phyloP scores from a whole-genome alignment of 2,888 invertebrate species.

The Tuberolachnus salignus region DNA sequence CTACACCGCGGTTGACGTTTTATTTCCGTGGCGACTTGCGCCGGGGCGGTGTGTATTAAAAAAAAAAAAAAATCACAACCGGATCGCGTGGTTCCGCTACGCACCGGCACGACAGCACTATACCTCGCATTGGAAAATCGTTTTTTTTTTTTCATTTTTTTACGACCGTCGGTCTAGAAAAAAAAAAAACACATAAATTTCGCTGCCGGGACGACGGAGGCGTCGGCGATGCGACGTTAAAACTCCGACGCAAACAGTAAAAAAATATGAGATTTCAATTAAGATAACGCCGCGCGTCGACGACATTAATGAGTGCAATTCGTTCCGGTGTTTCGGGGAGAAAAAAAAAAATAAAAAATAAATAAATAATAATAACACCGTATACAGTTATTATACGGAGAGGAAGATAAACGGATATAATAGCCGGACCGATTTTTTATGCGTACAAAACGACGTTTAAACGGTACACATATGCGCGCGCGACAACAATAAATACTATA shows the following conservation, averaged over 20 bases:
- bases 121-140: too few species aligned
- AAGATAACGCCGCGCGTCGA: conserved; percentile 47
- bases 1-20: not conserved
- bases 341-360: too few species aligned
- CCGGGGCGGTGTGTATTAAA: conserved; percentile 45
- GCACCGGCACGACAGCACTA: not conserved
- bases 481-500: not conserved
- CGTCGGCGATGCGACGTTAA: conserved; percentile 4
- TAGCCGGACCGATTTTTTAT: not conserved
- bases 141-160: conserved; percentile 23
- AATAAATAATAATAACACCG: too few species aligned
- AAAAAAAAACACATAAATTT: conserved; percentile 31
- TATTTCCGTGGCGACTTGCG: conserved; percentile 3
- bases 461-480: not conserved
- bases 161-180: conserved; percentile 33
- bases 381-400: too few species aligned
- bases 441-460: not conserved
- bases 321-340: conserved; percentile 29
- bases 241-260: conserved; percentile 46
- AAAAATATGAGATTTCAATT: conserved; percentile 56
- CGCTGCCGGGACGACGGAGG: not conserved
- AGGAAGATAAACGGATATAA: too few species aligned
- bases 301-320: conserved; percentile 54
- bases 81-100: conserved; percentile 4
- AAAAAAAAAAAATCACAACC: conserved; percentile 54